These are phyloP conservation scores for Calypte anna DNA, from an alignment of 2,113 vertebrate genomes.

Conservation along the genomic window DNA sequence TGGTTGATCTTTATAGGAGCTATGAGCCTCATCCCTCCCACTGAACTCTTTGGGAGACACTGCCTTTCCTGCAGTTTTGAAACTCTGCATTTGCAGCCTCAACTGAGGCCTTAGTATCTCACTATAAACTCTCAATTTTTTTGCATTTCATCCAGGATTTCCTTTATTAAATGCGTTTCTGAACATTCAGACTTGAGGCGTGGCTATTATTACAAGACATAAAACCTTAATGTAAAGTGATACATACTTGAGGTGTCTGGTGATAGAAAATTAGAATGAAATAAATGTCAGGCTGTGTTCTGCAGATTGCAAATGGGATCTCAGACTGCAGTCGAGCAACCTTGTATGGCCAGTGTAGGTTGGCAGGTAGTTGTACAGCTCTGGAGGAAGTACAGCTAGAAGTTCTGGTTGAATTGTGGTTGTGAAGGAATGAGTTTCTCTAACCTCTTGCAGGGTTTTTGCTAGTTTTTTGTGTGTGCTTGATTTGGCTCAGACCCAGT, in stretches of 20 bases:
- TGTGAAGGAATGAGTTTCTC: neutral
- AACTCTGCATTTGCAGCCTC: neutral
- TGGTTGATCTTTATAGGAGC: neutral
- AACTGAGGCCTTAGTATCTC: neutral
- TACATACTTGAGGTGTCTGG: neutral
- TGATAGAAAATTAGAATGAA: neutral
- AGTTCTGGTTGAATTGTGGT: neutral
- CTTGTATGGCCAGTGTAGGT: neutral
- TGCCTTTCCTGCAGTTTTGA: neutral
- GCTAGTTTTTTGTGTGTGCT: neutral
- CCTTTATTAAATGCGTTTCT: neutral
- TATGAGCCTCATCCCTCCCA: neutral
- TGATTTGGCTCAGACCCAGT: neutral
- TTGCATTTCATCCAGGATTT: neutral
- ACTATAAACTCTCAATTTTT: neutral
- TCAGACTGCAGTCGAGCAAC: neutral
- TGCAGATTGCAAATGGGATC: neutral
- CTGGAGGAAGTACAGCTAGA: neutral
- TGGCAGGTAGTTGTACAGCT: neutral
- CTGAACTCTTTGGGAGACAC: neutral
- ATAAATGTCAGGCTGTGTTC: neutral
- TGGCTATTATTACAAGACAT: neutral
- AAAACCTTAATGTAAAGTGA: neutral
- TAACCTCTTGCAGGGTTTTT: neutral
- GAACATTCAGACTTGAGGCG: neutral